Evolutionary conservation across 2,113 vertebrate species (phyloP), one percentile per base, ranked within the genome.

Genomic region (Smithornis capensis): DNA sequence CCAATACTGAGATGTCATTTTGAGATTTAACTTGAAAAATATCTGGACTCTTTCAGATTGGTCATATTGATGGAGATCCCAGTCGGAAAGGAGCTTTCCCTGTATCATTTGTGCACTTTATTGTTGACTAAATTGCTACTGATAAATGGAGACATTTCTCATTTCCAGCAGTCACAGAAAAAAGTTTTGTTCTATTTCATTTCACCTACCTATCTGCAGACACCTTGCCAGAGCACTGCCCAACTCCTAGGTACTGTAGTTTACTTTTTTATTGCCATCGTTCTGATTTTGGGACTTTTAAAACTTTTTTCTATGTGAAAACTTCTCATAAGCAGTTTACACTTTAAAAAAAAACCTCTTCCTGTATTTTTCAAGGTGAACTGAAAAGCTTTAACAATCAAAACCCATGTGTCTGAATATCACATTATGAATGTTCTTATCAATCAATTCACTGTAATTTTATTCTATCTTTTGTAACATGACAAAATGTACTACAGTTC

Each of bases 91-190:
- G 99, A 79, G 98, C 94, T 16, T 99, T 99, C 87, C 99, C 99
- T 1, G 98, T 99, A 62, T 99, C 99, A 12, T 99, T 99, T 56
- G 99, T 99, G 92, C 99, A 99, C 98, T 99, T 99, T 98, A 98
- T 99, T 94, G 98, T 98, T 16, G 99, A 99, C 95, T 99, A 97
- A 99, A 92, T 62, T 83, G 85, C 97, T 94, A 79, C 96, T 87
- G 95, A 90, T 94, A 88, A 81, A 47, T 87, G 73, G 79, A 96
- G 83, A 96, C 80, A 94, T 81, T 90, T 93, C 81, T 93, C 76
- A 85, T 95, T 92, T 83, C 95, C 95, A 96, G 87, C 69, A 2
- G 85, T 95, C 78, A 91, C 64, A 83, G 37, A 83, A 52, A 77
- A 47, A 44, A 49, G 75, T 70, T 94, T 88, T 90, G 44, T 85